Evolutionary conservation across 2,113 vertebrate species (phyloP), one percentile per base, ranked within the genome.

Genomic region (Campylorhamphus procurvoides): DNA sequence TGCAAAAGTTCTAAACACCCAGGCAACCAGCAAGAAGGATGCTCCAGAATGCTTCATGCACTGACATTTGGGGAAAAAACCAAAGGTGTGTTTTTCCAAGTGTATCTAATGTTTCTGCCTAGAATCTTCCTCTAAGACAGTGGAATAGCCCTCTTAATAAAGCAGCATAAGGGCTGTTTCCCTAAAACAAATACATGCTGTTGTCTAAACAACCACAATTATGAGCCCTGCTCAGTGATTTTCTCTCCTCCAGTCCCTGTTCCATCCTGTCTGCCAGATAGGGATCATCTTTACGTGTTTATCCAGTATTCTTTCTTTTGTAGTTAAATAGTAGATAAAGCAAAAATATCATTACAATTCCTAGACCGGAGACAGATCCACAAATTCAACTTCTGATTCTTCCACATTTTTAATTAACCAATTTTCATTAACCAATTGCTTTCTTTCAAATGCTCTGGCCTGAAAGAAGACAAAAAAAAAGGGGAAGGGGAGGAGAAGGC

Each of bases 401-500:
- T 59, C 23, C 12, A 18, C 5, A 15, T 46, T 42, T 58, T 63
- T 31, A 58, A 47, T 6, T 44, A 40, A 40, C 40, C 40, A 40
- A 40, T 40, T 40, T 12, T 39, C 33, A 35, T 69, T 58, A 59
- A 31, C 74, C 18, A 20, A 16, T 35, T 78, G 20, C 18, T 22
- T 64, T 18, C 35, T 22, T 55, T 66, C 24, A 49, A 72, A 56
- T 46, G 9, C 5, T 33, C 20, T 72, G 46, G 24, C 29, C 14
- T 29, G 18, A 56, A 44, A 49, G 4, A 33, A 50, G 18, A 23
- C 37, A 14, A 37, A 53, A n/a, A n/a, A 80, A 19, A 52, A 25
- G 3, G 12, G 14, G 6, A 17, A 14, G 1, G 8, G 19, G 24
- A 11, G 1, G 12, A 13, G 33, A 6, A 11, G 25, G 25, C 23